Base-by-base conservation (phyloP, 23 tunicate genomes). In the Halocynthia aurantium region DNA sequence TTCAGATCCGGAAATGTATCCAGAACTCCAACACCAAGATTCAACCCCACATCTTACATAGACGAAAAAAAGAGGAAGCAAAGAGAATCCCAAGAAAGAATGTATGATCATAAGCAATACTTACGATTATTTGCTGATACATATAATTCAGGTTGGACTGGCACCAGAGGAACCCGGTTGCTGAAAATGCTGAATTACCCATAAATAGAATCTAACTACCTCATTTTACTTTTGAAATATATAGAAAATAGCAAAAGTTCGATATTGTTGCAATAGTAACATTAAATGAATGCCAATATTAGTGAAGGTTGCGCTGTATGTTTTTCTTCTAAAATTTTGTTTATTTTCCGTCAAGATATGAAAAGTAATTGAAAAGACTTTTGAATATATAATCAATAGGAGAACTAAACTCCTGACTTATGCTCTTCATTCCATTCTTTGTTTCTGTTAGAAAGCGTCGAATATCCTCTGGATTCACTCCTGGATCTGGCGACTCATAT, bases 1-100 rank as follows among this genome's bases (percentile, higher is more conserved):
- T 85, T 56, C 63, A 85, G 85, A 55, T 52, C 75, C 10, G 80
- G 73, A 7, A 10, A 67, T 53, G 71, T 77, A 51, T 85, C 90
- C 67, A 57, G 97, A 55, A 90, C 97, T 19, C 97, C 97, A 51
- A 90, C 88, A 13, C 90, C 97, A 6, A 68, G 97, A 52, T 90
- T 90, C 53, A 77, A 90, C 63, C 97, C 97, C 57, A 90, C 97
- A 7, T 57, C 67, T 44, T 90, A 90, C 83, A 85, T 80, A 57
- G 90, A 90, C 51, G 97, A 85, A 69, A 71, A 76, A 63, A 85
- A 85, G 72, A 76, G 90, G 22, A 90, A 84, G 50, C 74, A 85
- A 13, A 88, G 76, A 63, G 90, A 77, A 51, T 81, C 90, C 6
- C 82, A 90, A 61, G 97, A 90, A 22, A 69, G 86, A 81, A 51